Evolutionary conservation across 2,888 invertebrate genomes (phyloP).

Genomic region (Cerastoderma edule): DNA sequence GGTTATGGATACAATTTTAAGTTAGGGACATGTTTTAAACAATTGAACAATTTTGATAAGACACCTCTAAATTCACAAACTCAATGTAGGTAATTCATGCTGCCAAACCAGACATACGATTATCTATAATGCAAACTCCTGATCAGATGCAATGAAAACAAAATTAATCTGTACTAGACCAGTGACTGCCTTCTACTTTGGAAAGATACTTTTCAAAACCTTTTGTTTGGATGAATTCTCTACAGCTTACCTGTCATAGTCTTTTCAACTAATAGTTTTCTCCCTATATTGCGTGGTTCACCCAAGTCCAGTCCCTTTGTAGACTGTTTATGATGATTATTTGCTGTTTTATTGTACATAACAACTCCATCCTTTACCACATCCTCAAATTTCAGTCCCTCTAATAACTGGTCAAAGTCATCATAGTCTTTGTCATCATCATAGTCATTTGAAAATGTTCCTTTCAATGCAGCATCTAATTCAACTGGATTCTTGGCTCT

Average conservation of each 20-base stretch:
- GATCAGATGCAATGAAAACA: no score
- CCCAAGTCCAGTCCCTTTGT: conserved; percentile 7
- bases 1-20: no score
- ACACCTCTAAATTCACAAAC: no score
- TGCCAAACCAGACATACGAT: no score
- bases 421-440: neutral
- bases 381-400: conserved; percentile 10
- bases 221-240: no score
- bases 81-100: no score
- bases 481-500: neutral
- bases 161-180: no score
- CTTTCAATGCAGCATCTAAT: conserved; percentile 3
- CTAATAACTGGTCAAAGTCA: conserved; percentile 9
- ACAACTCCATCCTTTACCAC: conserved; percentile 16
- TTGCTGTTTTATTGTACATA: neutral
- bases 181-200: no score
- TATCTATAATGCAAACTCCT: no score
- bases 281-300: conserved; percentile 47
- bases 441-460: neutral
- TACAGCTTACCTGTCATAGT: conserved; percentile 69
- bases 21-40: no score
- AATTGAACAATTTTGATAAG: no score
- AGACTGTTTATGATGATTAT: neutral
- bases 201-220: no score
- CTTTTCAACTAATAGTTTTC: conserved; percentile 73